phyloP scores from a whole-genome alignment of 2,888 invertebrate species.

The Gisinianus flammeolus region DNA sequence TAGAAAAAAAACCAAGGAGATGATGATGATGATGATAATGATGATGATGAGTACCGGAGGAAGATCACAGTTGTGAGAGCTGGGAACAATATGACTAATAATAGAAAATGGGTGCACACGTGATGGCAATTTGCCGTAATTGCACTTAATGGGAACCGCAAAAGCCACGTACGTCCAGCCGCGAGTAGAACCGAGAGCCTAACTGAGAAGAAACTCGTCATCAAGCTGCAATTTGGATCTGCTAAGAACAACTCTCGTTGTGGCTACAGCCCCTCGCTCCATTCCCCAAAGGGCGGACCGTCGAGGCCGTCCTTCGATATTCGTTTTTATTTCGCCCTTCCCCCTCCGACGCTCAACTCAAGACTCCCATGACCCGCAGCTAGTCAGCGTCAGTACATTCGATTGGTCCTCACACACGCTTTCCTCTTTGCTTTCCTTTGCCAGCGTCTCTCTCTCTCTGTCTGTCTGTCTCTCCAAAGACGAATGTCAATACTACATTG shows the following conservation, averaged over 20 bases:
- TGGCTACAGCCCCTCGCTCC: constrained; percentile 20
- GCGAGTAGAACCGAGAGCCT: constrained; percentile 42
- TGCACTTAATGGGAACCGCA: constrained; percentile 57
- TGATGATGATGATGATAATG: constrained; percentile 19
- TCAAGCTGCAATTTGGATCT: constrained; percentile 39
- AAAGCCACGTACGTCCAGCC: constrained; percentile 47
- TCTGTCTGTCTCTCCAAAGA: too few relatives aligned
- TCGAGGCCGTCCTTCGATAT: too few relatives aligned
- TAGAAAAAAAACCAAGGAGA: not conserved
- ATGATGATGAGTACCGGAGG: not conserved
- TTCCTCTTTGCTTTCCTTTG: constrained; percentile 30
- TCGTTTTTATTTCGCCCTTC: too few relatives aligned
- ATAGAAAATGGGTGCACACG: constrained; percentile 48
- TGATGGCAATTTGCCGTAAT: constrained; percentile 58
- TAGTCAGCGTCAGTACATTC: not conserved
- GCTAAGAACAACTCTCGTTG: constrained; percentile 17
- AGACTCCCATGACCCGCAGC: not conserved
- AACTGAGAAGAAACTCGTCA: too few relatives aligned
- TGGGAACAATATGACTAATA: constrained; percentile 38
- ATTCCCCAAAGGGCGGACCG: constrained; percentile 35
- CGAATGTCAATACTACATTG: constrained; percentile 30
- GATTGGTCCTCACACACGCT: not conserved
- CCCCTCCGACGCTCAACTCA: too few relatives aligned
- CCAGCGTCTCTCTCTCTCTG: too few relatives aligned
- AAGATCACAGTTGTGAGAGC: constrained; percentile 28